Conservation (phyloP, 2,113 vertebrate genomes). For the Hippocampus comes region DNA sequence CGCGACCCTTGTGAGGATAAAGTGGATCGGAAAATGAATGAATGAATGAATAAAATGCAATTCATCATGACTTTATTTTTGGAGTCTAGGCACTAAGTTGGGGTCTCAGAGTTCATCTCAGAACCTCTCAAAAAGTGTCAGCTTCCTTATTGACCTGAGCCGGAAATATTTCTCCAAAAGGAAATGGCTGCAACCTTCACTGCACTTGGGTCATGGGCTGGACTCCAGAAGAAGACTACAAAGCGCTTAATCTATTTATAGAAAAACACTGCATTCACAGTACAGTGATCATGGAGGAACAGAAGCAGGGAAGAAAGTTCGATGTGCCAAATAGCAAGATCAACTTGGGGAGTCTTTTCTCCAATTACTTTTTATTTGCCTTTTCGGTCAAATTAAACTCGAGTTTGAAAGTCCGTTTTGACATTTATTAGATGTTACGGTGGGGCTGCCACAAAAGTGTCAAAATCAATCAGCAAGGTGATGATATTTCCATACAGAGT, state of each 20-base stretch:
- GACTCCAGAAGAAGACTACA: conserved; percentile 49
- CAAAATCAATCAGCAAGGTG: conserved; percentile 17
- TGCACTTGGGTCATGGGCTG: conserved; percentile 57
- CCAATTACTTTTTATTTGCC: conserved; percentile 27
- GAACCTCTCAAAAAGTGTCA: conserved; percentile 54
- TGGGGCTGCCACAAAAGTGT: conserved; percentile 35
- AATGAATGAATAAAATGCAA: conserved; percentile 9
- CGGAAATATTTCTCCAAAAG: conserved; percentile 66
- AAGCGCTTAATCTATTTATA: conserved; percentile 76
- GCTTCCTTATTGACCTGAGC: conserved; percentile 52
- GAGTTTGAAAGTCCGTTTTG: conserved; percentile 40
- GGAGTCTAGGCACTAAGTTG: conserved; percentile 2
- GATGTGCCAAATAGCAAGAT: conserved; percentile 51
- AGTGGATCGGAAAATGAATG: too few relatives aligned
- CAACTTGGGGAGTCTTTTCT: conserved; percentile 31
- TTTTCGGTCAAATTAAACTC: conserved; percentile 41
- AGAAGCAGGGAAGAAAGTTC: conserved; percentile 43
- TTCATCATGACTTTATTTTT: conserved; percentile 27
- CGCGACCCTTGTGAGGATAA: too few relatives aligned
- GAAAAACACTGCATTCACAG: conserved; percentile 65
- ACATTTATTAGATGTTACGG: conserved; percentile 43
- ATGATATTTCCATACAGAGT: conserved; percentile 7
- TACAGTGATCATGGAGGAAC: conserved; percentile 50
- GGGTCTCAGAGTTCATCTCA: conserved; percentile 58
- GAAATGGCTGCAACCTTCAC: conserved; percentile 60